phyloP scores from a whole-genome alignment of 2,888 invertebrate species.

The Pilophorus perplexus region DNA sequence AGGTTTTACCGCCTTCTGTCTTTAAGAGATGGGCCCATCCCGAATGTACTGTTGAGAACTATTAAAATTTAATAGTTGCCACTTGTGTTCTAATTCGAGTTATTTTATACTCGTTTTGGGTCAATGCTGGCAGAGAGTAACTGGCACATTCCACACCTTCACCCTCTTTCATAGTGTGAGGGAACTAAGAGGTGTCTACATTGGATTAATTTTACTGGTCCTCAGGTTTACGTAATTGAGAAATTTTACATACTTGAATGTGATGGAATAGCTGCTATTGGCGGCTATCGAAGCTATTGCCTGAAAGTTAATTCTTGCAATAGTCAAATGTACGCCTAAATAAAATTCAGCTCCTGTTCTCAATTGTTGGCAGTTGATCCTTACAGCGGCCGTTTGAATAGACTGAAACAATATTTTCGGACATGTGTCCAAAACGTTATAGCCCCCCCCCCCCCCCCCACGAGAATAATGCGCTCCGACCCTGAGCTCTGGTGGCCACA shows the following conservation, averaged over 20 bases:
- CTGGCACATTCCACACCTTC: conserved; percentile 16
- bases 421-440: no score
- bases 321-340: background rate
- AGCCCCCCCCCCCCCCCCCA: no score
- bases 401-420: no score
- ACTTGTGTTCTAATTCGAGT: background rate
- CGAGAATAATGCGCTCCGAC: no score
- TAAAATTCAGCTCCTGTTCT: background rate
- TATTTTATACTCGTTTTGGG: background rate
- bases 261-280: background rate
- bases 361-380: background rate
- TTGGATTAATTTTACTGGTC: no score
- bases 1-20: no score
- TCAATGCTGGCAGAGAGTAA: conserved; percentile 19
- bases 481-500: no score
- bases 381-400: background rate
- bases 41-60: no score
- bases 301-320: background rate
- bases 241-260: no score
- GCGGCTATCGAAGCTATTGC: background rate
- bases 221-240: no score
- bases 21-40: no score
- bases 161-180: background rate
- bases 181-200: conserved; percentile 26
- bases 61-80: no score